phyloP scores from a whole-genome alignment of 2,113 vertebrate species.

The Hystrix brachyura region DNA sequence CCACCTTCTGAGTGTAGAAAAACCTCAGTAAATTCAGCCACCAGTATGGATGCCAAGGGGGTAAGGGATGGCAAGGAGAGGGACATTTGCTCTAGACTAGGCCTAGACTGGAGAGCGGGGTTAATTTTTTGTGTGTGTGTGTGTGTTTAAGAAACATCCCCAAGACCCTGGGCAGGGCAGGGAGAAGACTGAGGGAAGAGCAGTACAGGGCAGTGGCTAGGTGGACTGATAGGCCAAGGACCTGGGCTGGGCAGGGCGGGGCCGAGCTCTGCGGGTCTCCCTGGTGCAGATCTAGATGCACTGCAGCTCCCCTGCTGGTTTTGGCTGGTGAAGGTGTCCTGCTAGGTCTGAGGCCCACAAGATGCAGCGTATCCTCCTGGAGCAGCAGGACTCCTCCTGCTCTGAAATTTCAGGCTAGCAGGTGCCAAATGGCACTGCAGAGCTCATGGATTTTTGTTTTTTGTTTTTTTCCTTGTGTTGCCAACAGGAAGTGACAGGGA shows the following conservation, averaged over 20 bases:
- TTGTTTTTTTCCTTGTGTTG: not conserved
- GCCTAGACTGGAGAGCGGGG: not conserved
- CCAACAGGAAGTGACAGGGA: not conserved
- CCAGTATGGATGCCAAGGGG: not conserved
- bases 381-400: not conserved
- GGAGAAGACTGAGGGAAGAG: not conserved
- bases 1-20: not conserved
- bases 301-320: not conserved
- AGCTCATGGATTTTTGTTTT: not conserved
- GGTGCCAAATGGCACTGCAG: not conserved
- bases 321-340: not conserved
- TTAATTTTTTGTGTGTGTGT: too few species aligned
- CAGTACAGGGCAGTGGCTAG: not conserved
- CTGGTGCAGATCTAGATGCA: too few species aligned
- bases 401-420: not conserved
- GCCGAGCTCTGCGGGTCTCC: not conserved
- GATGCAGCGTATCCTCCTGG: not conserved
- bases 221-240: not conserved
- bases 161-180: not conserved
- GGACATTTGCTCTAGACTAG: not conserved
- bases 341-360: not conserved
- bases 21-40: not conserved
- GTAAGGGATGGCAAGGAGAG: not conserved
- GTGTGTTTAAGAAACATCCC: slow-evolving; percentile 19
- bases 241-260: not conserved